Evolutionary conservation across 2,888 invertebrate genomes (phyloP), one percentile per base, ranked within the genome.

Genomic region (Caenorhabditis zanzibari): DNA sequence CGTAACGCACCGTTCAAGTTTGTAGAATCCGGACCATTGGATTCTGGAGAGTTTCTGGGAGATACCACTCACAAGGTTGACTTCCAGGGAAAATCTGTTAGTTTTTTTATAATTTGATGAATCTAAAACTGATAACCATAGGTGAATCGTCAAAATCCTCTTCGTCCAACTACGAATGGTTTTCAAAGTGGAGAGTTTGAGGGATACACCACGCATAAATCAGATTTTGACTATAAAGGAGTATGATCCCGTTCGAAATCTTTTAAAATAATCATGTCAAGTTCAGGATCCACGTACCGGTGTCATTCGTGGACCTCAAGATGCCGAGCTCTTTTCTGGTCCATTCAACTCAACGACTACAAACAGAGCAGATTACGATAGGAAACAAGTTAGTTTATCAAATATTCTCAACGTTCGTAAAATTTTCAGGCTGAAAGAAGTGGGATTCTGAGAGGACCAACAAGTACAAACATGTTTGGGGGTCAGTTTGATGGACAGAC

Each of bases 151-250:
- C 80, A 77, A 52, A 14, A 38, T 4, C 72, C 82, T 6, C 26
- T 69, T 7, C 81, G 83, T 2, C 85, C 86, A n/a, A 74, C 73
- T 12, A 75, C 76, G 19, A 81, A 69, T 56, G 59, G 66, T 2
- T 38, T 86, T 0, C 81, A 82, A 49, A 61, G 72, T 22, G 88
- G 88, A 16, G 81, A 86, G n/a, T 88, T 88, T 49, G 81, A 86
- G 38, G 87, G 85, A 6, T 56, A 66, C 4, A 86, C 87, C 0
- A 88, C 88, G 0, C 82, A 87, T n/a, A 82, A 86, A 69, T 74
- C 84, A 0, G 88, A 88, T 73, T 88, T 63, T 58, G 75, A 75
- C 41, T 44, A 72, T 44, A 86, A 88, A 68, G 59, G 74, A 54
- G 86, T 44, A 54, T 24, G 26, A 14, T 26, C 5, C n/a, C n/a